phyloP scores from a whole-genome alignment of 2,113 vertebrate species.

The Murina feae region DNA sequence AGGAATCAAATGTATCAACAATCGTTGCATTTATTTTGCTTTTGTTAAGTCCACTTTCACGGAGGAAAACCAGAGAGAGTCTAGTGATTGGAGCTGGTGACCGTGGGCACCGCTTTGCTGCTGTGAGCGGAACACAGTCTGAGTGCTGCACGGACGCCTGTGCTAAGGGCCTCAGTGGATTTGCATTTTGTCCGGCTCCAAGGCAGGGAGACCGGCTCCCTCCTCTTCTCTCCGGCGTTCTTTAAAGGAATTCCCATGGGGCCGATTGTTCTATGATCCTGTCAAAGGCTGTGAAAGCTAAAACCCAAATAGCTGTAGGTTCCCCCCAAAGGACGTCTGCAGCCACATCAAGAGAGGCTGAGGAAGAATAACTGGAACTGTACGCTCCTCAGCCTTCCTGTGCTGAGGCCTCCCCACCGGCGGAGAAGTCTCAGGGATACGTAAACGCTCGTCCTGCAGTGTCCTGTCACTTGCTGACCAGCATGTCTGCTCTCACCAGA shows the following conservation, averaged over 20 bases:
- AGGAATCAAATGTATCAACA: constrained; percentile 14
- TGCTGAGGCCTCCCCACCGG: not conserved
- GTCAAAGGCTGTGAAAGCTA: not conserved
- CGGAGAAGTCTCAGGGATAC: not conserved
- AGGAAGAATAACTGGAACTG: not conserved
- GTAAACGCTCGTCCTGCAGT: not conserved
- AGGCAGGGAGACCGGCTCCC: not conserved
- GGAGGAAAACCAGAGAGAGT: not conserved
- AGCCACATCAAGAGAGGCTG: not conserved
- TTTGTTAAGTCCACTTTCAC: constrained; percentile 31
- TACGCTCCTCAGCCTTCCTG: not conserved
- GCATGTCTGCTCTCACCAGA: not conserved
- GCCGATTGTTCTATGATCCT: not conserved
- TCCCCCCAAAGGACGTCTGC: not conserved
- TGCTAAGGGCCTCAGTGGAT: not conserved
- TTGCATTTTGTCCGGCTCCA: not conserved
- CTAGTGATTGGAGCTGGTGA: not conserved
- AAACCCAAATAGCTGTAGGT: not conserved
- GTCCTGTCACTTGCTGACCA: not conserved
- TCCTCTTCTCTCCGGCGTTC: not conserved
- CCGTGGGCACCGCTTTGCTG: fast-evolving
- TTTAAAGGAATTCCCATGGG: not conserved
- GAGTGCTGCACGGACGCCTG: not conserved
- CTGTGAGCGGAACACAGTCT: not conserved
- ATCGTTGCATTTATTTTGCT: not conserved